phyloP scores from a whole-genome alignment of 2,888 invertebrate genomes.

The Andrena dorsata region DNA sequence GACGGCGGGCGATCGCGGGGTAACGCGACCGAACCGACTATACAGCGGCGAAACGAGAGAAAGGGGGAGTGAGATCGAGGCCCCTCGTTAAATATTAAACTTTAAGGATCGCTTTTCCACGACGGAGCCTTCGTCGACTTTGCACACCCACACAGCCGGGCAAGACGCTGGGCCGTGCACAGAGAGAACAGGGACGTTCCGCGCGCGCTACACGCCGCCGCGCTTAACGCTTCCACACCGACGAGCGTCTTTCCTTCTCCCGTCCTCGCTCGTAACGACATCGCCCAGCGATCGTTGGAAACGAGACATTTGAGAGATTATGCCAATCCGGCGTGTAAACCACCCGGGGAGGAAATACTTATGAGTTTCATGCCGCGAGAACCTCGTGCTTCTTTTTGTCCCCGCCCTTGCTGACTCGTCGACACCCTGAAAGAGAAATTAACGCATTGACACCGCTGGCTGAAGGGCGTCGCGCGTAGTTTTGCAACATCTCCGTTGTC shows the following conservation, averaged over 20 bases:
- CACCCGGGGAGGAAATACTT: conserved; percentile 58
- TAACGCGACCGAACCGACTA: conserved; percentile 26
- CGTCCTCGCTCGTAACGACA: conserved; percentile 75
- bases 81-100: conserved; percentile 83
- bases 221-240: conserved; percentile 15
- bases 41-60: conserved; percentile 38
- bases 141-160: conserved; percentile 21
- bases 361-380: conserved; percentile 37
- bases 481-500: conserved; percentile 10
- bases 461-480: conserved; percentile 28
- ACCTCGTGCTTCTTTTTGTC: conserved; percentile 12
- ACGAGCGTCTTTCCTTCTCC: conserved; percentile 41
- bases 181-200: neutral
- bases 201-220: conserved; percentile 16
- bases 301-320: conserved; percentile 84
- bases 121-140: conserved; percentile 48
- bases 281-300: conserved; percentile 74
- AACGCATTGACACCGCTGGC: conserved; percentile 38
- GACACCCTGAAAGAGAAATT: conserved; percentile 46
- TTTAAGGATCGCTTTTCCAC: conserved; percentile 75
- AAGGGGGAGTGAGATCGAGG: conserved; percentile 35
- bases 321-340: conserved; percentile 79
- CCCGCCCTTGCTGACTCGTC: conserved; percentile 1
- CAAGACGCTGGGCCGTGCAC: conserved; percentile 2
- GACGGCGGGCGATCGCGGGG: conserved; percentile 52